A percentile compares a stretch with the other conserved stretches of the same genome.
Evolutionary conservation across 2,888 invertebrate genomes (phyloP).

Genomic region (Acanthosepion lycidas): DNA sequence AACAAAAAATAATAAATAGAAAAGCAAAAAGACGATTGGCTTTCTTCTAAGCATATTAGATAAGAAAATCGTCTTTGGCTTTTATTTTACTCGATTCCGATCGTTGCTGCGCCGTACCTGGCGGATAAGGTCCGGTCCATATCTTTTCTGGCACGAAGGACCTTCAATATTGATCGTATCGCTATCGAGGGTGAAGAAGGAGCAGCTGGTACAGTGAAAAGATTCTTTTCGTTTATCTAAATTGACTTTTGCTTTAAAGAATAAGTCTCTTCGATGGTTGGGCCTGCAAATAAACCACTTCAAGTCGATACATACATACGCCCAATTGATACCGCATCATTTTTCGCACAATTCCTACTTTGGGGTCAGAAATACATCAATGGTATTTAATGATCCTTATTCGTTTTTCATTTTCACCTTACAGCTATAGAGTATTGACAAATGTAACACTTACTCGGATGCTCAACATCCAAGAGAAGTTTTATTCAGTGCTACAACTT

Average conservation of each 20-base stretch:
- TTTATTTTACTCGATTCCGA: background rate
- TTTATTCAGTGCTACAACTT: too few relatives aligned
- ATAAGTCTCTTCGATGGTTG: background rate
- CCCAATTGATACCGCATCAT: background rate
- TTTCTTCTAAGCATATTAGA: background rate
- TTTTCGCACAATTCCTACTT: background rate
- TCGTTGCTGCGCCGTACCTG: background rate
- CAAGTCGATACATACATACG: background rate
- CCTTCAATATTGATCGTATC: constrained; percentile 1
- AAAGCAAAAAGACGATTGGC: background rate
- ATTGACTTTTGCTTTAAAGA: background rate
- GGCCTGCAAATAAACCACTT: constrained; percentile 2
- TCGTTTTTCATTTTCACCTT: background rate
- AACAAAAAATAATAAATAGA: background rate
- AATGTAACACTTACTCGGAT: too few relatives aligned
- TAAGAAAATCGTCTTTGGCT: background rate
- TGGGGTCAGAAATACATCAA: background rate
- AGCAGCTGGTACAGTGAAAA: background rate
- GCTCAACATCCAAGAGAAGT: too few relatives aligned
- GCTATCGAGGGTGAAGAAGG: background rate
- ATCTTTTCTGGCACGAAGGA: constrained; percentile 33
- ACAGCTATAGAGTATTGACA: too few relatives aligned
- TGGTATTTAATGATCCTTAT: background rate
- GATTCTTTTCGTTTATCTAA: background rate
- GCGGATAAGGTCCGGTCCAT: constrained; percentile 21